A percentile compares a stretch with the other conserved stretches of the same genome.
Conservation (phyloP, 2,888 invertebrate species). For the Coecobrya sp. region DNA sequence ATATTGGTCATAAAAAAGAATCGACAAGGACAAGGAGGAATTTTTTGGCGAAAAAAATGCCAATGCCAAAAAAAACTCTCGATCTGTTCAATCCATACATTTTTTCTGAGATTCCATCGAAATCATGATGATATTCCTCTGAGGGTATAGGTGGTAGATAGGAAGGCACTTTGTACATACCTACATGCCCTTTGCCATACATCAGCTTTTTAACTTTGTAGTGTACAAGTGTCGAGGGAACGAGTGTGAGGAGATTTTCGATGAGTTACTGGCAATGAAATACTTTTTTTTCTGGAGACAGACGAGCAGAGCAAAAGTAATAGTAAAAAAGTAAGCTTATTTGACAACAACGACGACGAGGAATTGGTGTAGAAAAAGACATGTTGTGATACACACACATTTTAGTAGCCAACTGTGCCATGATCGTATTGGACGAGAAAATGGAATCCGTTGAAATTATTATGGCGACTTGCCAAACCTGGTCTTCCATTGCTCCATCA, state of each 20-base stretch:
- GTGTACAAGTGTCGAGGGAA: background rate
- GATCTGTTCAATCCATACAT: constrained; percentile 10
- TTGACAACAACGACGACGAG: constrained; percentile 7
- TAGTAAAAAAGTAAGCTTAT: background rate
- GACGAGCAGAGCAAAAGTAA: background rate
- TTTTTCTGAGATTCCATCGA: background rate
- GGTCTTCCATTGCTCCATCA: background rate
- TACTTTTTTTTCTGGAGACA: constrained; percentile 10
- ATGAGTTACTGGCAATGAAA: constrained; percentile 31
- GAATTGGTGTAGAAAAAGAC: background rate
- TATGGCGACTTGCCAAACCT: constrained; percentile 21
- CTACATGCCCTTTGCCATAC: background rate
- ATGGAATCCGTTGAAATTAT: constrained; percentile 7
- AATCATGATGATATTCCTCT: background rate
- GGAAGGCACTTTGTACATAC: background rate
- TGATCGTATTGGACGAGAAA: background rate
- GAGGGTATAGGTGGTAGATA: background rate
- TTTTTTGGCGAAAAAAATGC: background rate
- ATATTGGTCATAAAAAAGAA: background rate
- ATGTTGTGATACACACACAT: background rate
- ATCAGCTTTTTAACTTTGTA: constrained; percentile 15
- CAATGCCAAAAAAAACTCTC: constrained; percentile 7
- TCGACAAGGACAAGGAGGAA: background rate
- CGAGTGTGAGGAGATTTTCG: constrained; percentile 20
- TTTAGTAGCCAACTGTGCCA: background rate